These are phyloP conservation scores for Eupristina koningsbergeri DNA, from an alignment of 1,140 invertebrate genomes.

Conservation along the genomic window DNA sequence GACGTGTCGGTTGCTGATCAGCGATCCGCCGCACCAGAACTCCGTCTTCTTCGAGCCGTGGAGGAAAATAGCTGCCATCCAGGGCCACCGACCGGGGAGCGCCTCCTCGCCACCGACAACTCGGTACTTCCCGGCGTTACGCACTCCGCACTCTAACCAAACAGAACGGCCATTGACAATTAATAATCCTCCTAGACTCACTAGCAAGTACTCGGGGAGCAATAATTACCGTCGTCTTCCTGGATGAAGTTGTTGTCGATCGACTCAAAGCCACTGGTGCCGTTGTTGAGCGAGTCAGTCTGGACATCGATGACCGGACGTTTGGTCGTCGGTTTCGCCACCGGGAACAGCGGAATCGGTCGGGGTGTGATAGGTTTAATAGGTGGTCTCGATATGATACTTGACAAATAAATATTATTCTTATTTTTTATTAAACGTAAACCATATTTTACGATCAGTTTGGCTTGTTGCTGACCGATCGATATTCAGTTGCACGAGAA, in stretches of 20 bases:
- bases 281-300: conserved; percentile 55
- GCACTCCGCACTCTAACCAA: conserved; percentile 82
- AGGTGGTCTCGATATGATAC: conserved; percentile 22
- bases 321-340: conserved; percentile 57
- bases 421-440: too few relatives aligned
- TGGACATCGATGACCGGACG: conserved; percentile 21
- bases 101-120: conserved; percentile 92
- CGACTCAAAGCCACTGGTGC: conserved; percentile 56
- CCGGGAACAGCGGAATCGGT: conserved; percentile 67
- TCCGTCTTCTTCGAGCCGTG: conserved; percentile 88
- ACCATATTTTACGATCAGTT: too few relatives aligned
- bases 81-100: conserved; percentile 88
- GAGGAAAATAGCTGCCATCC: conserved; percentile 95
- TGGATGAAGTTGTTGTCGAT: conserved; percentile 69
- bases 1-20: conserved; percentile 86
- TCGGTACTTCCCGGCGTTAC: conserved; percentile 85
- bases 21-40: conserved; percentile 94
- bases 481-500: too few relatives aligned
- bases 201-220: neutral
- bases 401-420: neutral
- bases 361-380: conserved; percentile 62
- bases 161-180: neutral
- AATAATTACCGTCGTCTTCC: conserved; percentile 65
- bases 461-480: too few relatives aligned
- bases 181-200: neutral